Evolutionary conservation across 1,140 invertebrate species (phyloP).

Genomic region (Vanessa atalanta): DNA sequence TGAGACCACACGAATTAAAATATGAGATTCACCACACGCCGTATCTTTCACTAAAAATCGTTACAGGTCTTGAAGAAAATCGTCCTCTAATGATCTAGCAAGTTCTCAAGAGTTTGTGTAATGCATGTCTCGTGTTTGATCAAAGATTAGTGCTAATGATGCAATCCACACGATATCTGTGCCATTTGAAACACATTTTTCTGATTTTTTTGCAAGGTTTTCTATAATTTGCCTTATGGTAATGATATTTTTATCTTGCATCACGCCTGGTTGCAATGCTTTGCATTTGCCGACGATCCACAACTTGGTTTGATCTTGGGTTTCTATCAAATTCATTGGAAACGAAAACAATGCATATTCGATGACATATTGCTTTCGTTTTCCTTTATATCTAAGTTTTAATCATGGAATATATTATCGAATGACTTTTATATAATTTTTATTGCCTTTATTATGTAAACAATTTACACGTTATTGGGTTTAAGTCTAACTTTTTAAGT

Average conservation of each 20-base stretch:
- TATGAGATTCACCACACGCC: constrained; percentile 41
- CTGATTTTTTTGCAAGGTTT: constrained; percentile 52
- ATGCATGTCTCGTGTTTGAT: constrained; percentile 55
- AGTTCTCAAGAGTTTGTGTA: constrained; percentile 32
- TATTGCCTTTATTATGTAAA: background rate
- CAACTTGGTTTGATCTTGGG: constrained; percentile 55
- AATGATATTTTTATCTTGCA: constrained; percentile 60
- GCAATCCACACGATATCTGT: constrained; percentile 63
- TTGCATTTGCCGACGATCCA: constrained; percentile 73
- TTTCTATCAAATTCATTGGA: constrained; percentile 29
- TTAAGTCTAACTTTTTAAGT: constrained; percentile 22
- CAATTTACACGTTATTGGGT: constrained; percentile 17
- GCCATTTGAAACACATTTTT: constrained; percentile 51
- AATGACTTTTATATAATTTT: background rate
- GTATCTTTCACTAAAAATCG: constrained; percentile 56
- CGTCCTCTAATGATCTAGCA: constrained; percentile 41
- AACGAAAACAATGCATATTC: constrained; percentile 33
- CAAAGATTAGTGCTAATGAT: constrained; percentile 45
- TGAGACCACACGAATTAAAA: constrained; percentile 73
- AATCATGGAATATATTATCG: background rate
- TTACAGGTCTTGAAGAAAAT: constrained; percentile 67
- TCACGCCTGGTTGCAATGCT: constrained; percentile 77
- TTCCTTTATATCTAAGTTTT: constrained; percentile 25
- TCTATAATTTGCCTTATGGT: constrained; percentile 54
- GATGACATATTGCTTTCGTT: constrained; percentile 32